Evolutionary conservation across 2,113 vertebrate genomes (phyloP).

Genomic region (Notechis scutatus): DNA sequence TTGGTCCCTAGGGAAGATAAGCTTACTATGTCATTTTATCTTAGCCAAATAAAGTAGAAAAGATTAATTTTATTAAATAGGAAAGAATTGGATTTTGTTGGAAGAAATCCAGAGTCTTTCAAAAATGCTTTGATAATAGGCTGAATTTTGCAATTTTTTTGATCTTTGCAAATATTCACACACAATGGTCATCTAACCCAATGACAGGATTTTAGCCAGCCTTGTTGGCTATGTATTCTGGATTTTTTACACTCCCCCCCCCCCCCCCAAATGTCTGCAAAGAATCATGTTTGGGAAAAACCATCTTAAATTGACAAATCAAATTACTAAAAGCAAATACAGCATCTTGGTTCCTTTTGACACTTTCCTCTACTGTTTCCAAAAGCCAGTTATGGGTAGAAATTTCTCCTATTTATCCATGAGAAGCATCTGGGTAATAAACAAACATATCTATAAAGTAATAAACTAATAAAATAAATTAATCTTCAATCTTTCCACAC

Average conservation of each 20-base stretch:
- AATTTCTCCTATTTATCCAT: not conserved
- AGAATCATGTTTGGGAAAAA: not conserved
- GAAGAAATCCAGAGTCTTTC: not conserved
- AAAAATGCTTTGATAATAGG: not conserved
- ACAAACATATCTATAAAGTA: not conserved
- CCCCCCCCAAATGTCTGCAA: not conserved
- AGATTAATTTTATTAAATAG: slow-evolving; percentile 11
- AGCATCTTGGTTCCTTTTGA: not conserved
- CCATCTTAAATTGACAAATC: not conserved
- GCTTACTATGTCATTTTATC: not conserved
- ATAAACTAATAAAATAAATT: not conserved
- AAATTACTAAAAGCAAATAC: not conserved
- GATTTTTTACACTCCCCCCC: not conserved
- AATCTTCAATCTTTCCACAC: not conserved
- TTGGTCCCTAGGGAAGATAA: slow-evolving; percentile 32
- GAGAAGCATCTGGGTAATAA: not conserved
- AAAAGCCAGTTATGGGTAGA: not conserved
- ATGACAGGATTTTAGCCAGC: not conserved
- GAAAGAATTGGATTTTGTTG: slow-evolving; percentile 7
- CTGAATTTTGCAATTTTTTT: slow-evolving; percentile 18
- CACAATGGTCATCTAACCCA: not conserved
- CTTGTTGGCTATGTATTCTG: not conserved
- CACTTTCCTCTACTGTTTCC: not conserved
- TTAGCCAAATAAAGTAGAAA: slow-evolving; percentile 20
- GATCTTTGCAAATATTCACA: slow-evolving; percentile 16